Conservation (phyloP, 2,888 invertebrate species). For the Synergus umbraculus region DNA sequence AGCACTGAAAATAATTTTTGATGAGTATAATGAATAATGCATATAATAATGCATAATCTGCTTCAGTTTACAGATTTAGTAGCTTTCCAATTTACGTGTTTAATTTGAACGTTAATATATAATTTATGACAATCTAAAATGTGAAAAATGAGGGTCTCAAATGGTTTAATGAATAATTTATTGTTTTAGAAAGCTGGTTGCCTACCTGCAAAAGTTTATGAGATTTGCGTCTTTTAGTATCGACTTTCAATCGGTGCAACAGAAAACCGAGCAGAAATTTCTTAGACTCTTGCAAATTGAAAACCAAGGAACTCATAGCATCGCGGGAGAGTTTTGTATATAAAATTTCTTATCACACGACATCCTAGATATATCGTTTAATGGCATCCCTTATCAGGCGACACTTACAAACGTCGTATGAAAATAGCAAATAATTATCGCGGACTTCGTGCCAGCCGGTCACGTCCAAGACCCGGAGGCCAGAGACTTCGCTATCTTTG, state of each 20-base stretch:
- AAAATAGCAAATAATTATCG: conserved; percentile 28
- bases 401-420: conserved; percentile 49
- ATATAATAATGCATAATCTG: too few relatives aligned
- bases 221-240: conserved; percentile 17
- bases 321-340: not conserved
- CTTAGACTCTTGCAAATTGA: not conserved
- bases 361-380: conserved; percentile 51
- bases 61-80: too few relatives aligned
- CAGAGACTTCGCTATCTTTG: conserved; percentile 39
- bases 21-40: too few relatives aligned
- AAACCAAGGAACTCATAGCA: conserved; percentile 7
- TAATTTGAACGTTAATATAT: not conserved
- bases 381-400: conserved; percentile 51
- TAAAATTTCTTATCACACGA: conserved; percentile 33
- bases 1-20: too few relatives aligned
- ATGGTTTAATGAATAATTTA: conserved; percentile 26
- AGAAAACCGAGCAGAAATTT: not conserved
- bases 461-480: conserved; percentile 27
- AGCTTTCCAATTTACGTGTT: not conserved
- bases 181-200: conserved; percentile 21
- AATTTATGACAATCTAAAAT: not conserved
- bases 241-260: conserved; percentile 24
- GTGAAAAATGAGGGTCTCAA: not conserved
- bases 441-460: conserved; percentile 41
- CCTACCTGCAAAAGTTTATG: conserved; percentile 32